Conservation (phyloP, 2,113 vertebrate species). For the Oryzias javanicus region DNA sequence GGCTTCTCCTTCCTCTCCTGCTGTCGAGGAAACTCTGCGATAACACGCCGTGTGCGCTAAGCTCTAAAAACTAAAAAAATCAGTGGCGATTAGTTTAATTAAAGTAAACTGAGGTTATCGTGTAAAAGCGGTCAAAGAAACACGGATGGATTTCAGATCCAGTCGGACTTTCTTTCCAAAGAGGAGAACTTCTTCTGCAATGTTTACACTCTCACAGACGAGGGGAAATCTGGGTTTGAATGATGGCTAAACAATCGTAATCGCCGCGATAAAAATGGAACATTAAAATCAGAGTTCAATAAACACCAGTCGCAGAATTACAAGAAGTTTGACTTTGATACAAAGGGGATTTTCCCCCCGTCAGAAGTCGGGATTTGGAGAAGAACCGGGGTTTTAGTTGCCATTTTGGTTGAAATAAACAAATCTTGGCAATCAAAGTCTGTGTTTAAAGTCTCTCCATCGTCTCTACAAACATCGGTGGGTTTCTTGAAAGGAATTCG, state of each 20-base stretch:
- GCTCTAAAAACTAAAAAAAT: slow-evolving; percentile 22
- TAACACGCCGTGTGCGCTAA: slow-evolving; percentile 13
- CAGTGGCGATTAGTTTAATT: slow-evolving; percentile 50
- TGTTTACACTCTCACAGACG: slow-evolving; percentile 67
- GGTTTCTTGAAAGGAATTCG: slow-evolving; percentile 47
- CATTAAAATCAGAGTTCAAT: slow-evolving; percentile 69
- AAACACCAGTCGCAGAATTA: slow-evolving; percentile 66
- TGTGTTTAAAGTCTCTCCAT: slow-evolving; percentile 61
- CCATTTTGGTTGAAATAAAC: slow-evolving; percentile 70
- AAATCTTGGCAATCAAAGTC: slow-evolving; percentile 68
- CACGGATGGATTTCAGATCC: slow-evolving; percentile 32
- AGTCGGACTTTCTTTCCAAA: slow-evolving; percentile 40
- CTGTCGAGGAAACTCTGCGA: slow-evolving; percentile 62
- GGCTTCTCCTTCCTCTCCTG: slow-evolving; percentile 53
- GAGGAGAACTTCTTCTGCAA: slow-evolving; percentile 52
- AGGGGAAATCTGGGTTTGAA: slow-evolving; percentile 65
- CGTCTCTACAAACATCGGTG: slow-evolving; percentile 41
- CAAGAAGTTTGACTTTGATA: slow-evolving; percentile 65
- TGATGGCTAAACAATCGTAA: slow-evolving; percentile 73
- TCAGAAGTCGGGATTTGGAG: slow-evolving; percentile 67
- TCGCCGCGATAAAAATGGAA: slow-evolving; percentile 69
- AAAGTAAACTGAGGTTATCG: slow-evolving; percentile 52
- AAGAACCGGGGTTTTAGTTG: slow-evolving; percentile 65
- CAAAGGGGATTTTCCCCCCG: slow-evolving; percentile 46
- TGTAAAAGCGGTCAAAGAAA: slow-evolving; percentile 55